Evolutionary conservation across 1,140 invertebrate genomes (phyloP), one percentile per base, ranked within the genome.

Genomic region (Parapsyche elsis): DNA sequence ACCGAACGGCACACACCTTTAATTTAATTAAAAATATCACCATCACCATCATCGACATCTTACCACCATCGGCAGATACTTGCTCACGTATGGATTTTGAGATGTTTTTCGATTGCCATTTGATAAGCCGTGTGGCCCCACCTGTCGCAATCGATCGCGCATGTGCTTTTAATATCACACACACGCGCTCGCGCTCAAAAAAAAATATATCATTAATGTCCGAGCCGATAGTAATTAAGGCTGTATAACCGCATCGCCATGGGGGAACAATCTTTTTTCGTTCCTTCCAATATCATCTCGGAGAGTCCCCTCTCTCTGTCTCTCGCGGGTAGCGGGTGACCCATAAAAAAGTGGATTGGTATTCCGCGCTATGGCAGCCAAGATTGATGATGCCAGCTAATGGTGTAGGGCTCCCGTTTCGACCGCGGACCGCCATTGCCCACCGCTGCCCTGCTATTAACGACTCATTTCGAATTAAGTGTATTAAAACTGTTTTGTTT

Each of bases 201-300:
- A 73, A 73, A 77, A 59, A 77, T n/a, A 64, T 64, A 77, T 77
- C 75, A 77, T 77, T 77, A 77, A 77, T 59, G 75, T 14, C 30
- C 57, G 59, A 77, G 53, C 75, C 26, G 75, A 77, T 77, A 77
- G 75, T 77, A 77, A 77, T 77, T 77, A 77, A 77, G 75, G 75
- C 75, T 19, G 59, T 24, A 75, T 75, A 75, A 75, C 73, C 73
- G 44, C 73, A 59, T 64, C 75, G 59, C 75, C 75, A 77, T 64
- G 75, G 75, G n/a, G 75, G 75, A 77, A 45, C 75, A 14, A 26
- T 71, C 4, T 75, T 75, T 75, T 59, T 75, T 75, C 73, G 4
- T 24, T 10, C 24, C 12, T n/a, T 64, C 24, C 57, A 23, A 49
- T 26, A 71, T 71, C 10, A 71, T 71, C 26, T 38, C 67, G 67